A percentile compares a stretch with the other conserved stretches of the same genome.
Evolutionary conservation across 2,888 invertebrate species (phyloP).

Genomic region (Eurois occulta): DNA sequence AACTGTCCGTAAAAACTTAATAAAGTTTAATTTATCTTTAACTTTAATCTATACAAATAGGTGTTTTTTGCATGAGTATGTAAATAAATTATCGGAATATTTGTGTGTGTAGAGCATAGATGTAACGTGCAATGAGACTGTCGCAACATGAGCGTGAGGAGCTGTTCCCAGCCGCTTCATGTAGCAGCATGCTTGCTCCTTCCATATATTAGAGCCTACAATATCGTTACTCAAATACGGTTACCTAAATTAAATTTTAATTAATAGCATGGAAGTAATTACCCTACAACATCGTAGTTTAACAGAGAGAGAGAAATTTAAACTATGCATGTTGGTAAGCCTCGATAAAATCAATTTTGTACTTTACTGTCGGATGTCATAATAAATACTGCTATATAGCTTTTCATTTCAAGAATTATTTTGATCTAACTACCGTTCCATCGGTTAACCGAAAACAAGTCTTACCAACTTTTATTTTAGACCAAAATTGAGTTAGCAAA

Average conservation of each 20-base stretch:
- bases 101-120: not conserved
- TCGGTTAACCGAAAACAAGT: slow-evolving; percentile 76
- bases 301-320: slow-evolving; percentile 79
- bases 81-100: slow-evolving; percentile 27
- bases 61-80: slow-evolving; percentile 44
- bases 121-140: slow-evolving; percentile 34
- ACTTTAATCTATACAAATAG: slow-evolving; percentile 52
- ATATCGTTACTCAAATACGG: slow-evolving; percentile 70
- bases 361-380: slow-evolving; percentile 88
- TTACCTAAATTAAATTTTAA: slow-evolving; percentile 77
- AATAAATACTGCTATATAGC: slow-evolving; percentile 87
- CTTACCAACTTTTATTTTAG: slow-evolving; percentile 79
- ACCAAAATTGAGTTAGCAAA: slow-evolving; percentile 78
- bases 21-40: slow-evolving; percentile 57
- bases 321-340: slow-evolving; percentile 81
- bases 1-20: slow-evolving; percentile 53
- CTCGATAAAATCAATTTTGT: slow-evolving; percentile 88
- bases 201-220: slow-evolving; percentile 53
- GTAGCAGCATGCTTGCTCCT: slow-evolving; percentile 25
- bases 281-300: slow-evolving; percentile 71
- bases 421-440: slow-evolving; percentile 77
- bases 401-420: slow-evolving; percentile 81
- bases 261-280: slow-evolving; percentile 79
- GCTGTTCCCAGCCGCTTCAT: slow-evolving; percentile 18
- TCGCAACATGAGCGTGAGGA: slow-evolving; percentile 16